phyloP scores from a whole-genome alignment of 2,797 vertebrate species.

The Champsocephalus esox region DNA sequence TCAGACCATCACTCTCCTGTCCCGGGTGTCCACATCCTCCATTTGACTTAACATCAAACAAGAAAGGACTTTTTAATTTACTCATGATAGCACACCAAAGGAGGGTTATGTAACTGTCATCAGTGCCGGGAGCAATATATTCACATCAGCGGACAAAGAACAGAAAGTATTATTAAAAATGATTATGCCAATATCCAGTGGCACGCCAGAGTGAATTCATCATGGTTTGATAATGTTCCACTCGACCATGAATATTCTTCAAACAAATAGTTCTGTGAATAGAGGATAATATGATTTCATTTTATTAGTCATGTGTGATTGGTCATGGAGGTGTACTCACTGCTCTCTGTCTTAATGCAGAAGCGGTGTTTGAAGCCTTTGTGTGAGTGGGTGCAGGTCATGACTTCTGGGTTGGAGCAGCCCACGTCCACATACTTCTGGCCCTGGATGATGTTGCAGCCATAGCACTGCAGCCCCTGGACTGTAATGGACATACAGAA shows the following conservation, averaged over 20 bases:
- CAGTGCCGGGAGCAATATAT: constrained; percentile 49
- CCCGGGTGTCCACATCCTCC: constrained; percentile 55
- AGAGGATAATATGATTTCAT: neutral
- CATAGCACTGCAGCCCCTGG: constrained; percentile 90
- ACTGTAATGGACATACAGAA: constrained; percentile 70
- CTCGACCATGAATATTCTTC: constrained; percentile 44
- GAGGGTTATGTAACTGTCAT: constrained; percentile 64
- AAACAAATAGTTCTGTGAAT: constrained; percentile 29
- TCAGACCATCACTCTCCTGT: constrained; percentile 62
- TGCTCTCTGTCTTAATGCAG: constrained; percentile 89
- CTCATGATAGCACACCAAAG: constrained; percentile 65
- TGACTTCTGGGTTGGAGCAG: constrained; percentile 91
- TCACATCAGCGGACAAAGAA: constrained; percentile 58
- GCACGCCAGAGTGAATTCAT: constrained; percentile 52
- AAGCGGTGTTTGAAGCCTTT: constrained; percentile 89
- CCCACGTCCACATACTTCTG: constrained; percentile 90
- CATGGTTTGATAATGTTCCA: constrained; percentile 48
- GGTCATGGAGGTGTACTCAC: constrained; percentile 73
- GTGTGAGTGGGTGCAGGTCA: constrained; percentile 90
- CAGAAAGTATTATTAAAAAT: constrained; percentile 68
- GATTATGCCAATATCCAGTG: constrained; percentile 59
- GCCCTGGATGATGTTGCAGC: constrained; percentile 92
- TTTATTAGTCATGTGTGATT: neutral
- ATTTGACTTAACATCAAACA: constrained; percentile 66
- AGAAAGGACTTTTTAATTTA: constrained; percentile 65